Base-by-base conservation (phyloP, 37 sponge, comb jelly and placozoan genomes). In the Lycopodina hypogea region DNA sequence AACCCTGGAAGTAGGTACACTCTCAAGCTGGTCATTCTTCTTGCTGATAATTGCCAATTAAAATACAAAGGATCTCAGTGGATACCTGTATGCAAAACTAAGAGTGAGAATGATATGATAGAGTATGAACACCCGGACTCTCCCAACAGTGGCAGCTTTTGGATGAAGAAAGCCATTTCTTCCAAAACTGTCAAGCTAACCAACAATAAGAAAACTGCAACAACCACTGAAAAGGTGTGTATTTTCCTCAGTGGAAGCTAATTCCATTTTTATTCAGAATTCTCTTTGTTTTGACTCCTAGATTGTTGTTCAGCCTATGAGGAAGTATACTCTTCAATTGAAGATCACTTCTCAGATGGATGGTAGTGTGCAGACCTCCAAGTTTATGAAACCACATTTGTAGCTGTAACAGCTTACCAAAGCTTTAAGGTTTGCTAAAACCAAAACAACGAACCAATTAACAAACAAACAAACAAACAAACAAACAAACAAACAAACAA, bases 171-270 rank as follows among this genome's bases (percentile, higher is more conserved):
- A 30, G 65, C 61, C 1, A 37, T 93, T 12, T 29, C 69, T 41
- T 93, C 88, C 79, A 93, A 85, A 45, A n/a, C 77, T 0, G 69
- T 93, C 41, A 93, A 93, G 69, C 86, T 93, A 61, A 93, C 93
- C 29, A 93, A 93, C 83, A 88, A 85, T 71, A 88, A 85, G 66
- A 67, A 29, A 22, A 79, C 81, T n/a, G n/a, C n/a, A n/a, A n/a
- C n/a, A n/a, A n/a, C n/a, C n/a, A n/a, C n/a, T n/a, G n/a, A n/a
- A n/a, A n/a, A n/a, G n/a, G n/a, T n/a, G n/a, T n/a, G n/a, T n/a
- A n/a, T n/a, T n/a, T n/a, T n/a, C n/a, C n/a, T n/a, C n/a, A n/a
- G n/a, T n/a, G n/a, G n/a, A n/a, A n/a, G n/a, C n/a, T n/a, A n/a
- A n/a, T n/a, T n/a, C n/a, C n/a, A n/a, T n/a, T n/a, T n/a, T n/a